Evolutionary conservation across 2,888 invertebrate genomes (phyloP).

Genomic region (Ctena decussata): DNA sequence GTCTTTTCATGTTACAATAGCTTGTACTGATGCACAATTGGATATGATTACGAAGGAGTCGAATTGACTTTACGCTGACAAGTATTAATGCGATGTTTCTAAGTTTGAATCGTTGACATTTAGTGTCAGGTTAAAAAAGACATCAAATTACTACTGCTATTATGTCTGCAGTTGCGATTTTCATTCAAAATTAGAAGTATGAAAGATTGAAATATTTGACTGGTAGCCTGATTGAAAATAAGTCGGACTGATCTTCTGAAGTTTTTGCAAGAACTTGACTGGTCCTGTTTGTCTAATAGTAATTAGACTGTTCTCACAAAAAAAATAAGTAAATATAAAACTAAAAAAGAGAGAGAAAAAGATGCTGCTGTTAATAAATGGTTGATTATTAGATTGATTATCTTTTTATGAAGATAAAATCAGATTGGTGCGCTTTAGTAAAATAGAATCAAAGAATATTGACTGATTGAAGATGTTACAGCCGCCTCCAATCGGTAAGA

Average conservation of each 20-base stretch:
- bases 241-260: neutral
- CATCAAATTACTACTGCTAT: too few species aligned
- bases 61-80: neutral
- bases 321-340: too few species aligned
- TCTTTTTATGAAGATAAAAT: too few species aligned
- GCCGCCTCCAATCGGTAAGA: neutral
- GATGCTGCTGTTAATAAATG: too few species aligned
- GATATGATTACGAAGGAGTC: neutral
- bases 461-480: neutral
- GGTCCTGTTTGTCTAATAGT: neutral
- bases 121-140: neutral
- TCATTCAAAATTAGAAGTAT: neutral
- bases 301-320: neutral
- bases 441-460: too few species aligned
- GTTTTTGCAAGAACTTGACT: neutral
- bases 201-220: neutral
- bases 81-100: neutral
- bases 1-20: neutral
- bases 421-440: too few species aligned
- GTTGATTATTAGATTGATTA: too few species aligned
- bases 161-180: neutral
- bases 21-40: neutral
- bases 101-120: neutral
- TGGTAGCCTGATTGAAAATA: neutral
- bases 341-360: too few species aligned